A percentile compares a stretch with the other conserved stretches of the same genome.
Conservation (phyloP, 2,888 invertebrate genomes). For the Dicyrtomina minuta region DNA sequence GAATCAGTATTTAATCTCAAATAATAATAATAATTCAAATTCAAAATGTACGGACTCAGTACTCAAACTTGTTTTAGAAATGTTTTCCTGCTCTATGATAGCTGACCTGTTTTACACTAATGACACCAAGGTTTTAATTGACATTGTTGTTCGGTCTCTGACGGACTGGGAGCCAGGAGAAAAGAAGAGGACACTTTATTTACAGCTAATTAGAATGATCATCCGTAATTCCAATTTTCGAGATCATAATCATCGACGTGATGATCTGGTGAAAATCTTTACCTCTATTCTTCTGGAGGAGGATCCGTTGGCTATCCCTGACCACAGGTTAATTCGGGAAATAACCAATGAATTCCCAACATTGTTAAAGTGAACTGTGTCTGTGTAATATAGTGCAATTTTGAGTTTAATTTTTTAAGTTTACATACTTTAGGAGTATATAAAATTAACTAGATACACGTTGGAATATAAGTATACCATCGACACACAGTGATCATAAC, state of each 20-base stretch:
- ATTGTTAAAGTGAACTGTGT: slow-evolving; percentile 56
- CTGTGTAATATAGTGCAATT: no score
- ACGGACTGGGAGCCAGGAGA: slow-evolving; percentile 87
- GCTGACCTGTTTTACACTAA: slow-evolving; percentile 91
- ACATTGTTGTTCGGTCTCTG: slow-evolving; percentile 86
- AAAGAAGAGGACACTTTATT: slow-evolving; percentile 75
- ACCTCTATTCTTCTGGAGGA: slow-evolving; percentile 85
- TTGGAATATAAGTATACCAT: no score
- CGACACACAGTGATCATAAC: no score
- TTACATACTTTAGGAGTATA: no score
- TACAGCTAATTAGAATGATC: slow-evolving; percentile 76
- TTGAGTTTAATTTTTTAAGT: no score
- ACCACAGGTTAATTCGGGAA: slow-evolving; percentile 75
- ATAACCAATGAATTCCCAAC: slow-evolving; percentile 84
- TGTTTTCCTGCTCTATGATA: slow-evolving; percentile 76
- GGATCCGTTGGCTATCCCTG: slow-evolving; percentile 69
- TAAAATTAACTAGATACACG: no score
- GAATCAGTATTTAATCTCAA: slow-evolving; percentile 59
- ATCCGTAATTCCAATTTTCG: slow-evolving; percentile 78
- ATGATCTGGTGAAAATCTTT: slow-evolving; percentile 80
- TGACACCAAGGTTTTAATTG: slow-evolving; percentile 89
- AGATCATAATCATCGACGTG: slow-evolving; percentile 75
- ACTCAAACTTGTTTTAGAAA: slow-evolving; percentile 81
- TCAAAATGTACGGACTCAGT: slow-evolving; percentile 79
- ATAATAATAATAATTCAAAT: background rate